These are phyloP conservation scores for Odobenus rosmarus DNA, from an alignment of 2,113 vertebrate species.

Conservation along the genomic window DNA sequence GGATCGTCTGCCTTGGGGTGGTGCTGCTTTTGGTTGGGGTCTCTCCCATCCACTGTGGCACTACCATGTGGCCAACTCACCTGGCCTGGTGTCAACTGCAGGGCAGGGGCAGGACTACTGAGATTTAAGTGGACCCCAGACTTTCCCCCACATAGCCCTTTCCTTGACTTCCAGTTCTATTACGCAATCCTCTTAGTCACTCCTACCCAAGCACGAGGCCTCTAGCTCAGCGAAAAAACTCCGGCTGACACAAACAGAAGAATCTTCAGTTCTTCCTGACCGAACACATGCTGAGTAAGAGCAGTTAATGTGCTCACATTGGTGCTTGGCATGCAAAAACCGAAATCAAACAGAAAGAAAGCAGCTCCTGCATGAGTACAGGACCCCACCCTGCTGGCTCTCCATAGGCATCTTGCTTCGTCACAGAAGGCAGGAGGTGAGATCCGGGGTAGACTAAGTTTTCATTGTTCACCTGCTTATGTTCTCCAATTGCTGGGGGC, in stretches of 20 bases:
- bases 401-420: background rate
- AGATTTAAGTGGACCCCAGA: background rate
- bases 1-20: too few relatives aligned
- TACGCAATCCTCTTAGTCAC: background rate
- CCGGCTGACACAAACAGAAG: background rate
- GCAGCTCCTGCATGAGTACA: background rate
- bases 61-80: background rate
- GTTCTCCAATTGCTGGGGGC: background rate
- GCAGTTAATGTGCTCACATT: slow-evolving; percentile 3
- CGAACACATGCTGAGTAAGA: slow-evolving; percentile 34
- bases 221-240: slow-evolving; percentile 24
- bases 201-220: background rate
- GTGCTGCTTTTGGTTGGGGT: background rate
- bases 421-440: background rate
- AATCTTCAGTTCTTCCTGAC: background rate
- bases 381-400: background rate
- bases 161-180: slow-evolving; percentile 4
- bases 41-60: background rate
- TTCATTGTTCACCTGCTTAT: background rate
- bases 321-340: background rate
- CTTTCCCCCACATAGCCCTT: background rate
- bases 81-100: background rate
- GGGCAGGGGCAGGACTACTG: background rate
- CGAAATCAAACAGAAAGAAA: slow-evolving; percentile 16
- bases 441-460: background rate